Percentiles rank a stretch among this genome's conserved stretches.
Evolutionary conservation across 2,113 vertebrate species (phyloP).

Genomic region (Oryzias melastigma): DNA sequence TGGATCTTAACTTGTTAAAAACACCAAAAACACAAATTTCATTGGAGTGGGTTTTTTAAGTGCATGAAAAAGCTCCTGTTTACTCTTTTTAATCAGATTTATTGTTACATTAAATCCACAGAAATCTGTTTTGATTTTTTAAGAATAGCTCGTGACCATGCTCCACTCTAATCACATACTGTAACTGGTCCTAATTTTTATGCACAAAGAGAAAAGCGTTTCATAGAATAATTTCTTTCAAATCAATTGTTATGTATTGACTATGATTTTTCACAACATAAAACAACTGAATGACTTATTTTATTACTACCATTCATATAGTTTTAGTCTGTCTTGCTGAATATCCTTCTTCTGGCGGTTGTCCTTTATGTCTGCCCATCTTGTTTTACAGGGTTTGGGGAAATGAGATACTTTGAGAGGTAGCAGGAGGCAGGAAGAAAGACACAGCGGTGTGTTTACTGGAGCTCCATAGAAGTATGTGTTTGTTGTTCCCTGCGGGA

Average conservation of each 20-base stretch:
- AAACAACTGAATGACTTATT: slow-evolving; percentile 55
- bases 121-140: too few species aligned
- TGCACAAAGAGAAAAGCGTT: too few species aligned
- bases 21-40: too few species aligned
- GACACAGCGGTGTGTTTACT: slow-evolving; percentile 58
- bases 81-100: too few species aligned
- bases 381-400: slow-evolving; percentile 64
- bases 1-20: too few species aligned
- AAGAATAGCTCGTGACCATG: too few species aligned
- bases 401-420: slow-evolving; percentile 60
- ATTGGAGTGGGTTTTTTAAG: too few species aligned
- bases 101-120: too few species aligned
- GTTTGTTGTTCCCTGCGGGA: slow-evolving; percentile 40
- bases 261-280: slow-evolving; percentile 45
- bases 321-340: slow-evolving; percentile 53
- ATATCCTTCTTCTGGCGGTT: slow-evolving; percentile 58
- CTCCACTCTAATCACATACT: too few species aligned
- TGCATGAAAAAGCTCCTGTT: too few species aligned
- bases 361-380: slow-evolving; percentile 57
- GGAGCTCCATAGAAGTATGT: slow-evolving; percentile 28
- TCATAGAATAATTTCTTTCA: slow-evolving; percentile 27
- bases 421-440: slow-evolving; percentile 12
- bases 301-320: slow-evolving; percentile 60
- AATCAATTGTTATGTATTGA: slow-evolving; percentile 31
- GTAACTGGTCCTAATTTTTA: too few species aligned